Evolutionary conservation across 1,140 invertebrate genomes (phyloP).

Genomic region (Bombus difficillimus): DNA sequence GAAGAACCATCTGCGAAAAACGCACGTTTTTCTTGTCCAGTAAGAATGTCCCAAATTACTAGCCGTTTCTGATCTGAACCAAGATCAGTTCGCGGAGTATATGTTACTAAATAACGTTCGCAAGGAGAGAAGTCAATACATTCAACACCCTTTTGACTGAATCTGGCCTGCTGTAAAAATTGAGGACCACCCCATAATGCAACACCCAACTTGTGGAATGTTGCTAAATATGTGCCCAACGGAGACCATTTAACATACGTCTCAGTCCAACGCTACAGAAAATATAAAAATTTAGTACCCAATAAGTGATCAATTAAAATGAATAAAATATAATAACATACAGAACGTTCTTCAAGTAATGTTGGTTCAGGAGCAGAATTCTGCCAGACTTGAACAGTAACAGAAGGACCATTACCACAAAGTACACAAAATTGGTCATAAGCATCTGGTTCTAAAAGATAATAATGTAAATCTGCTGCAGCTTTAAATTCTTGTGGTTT

Average conservation of each 20-base stretch:
- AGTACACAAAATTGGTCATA: conserved; percentile 97
- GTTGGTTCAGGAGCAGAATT: conserved; percentile 95
- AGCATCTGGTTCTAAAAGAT: conserved; percentile 95
- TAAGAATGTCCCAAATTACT: conserved; percentile 97
- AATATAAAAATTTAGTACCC: conserved; percentile 1
- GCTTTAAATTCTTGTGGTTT: conserved; percentile 93
- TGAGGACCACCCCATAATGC: conserved; percentile 98
- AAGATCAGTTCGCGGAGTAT: conserved; percentile 89
- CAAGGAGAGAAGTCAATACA: conserved; percentile 99
- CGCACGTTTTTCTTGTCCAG: conserved; percentile 95
- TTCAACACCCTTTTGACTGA: conserved; percentile 94
- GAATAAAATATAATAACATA: conserved; percentile 78
- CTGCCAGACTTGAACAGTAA: conserved; percentile 93
- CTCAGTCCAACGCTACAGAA: conserved; percentile 93
- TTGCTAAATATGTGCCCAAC: conserved; percentile 96
- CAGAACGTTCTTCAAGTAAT: conserved; percentile 91
- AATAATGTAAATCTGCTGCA: conserved; percentile 95
- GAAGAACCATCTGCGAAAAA: conserved; percentile 93
- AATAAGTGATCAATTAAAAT: conserved; percentile 11
- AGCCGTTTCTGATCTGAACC: conserved; percentile 87
- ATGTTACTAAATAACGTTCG: conserved; percentile 98
- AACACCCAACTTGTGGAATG: conserved; percentile 97
- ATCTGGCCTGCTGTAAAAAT: conserved; percentile 95
- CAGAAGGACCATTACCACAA: conserved; percentile 88
- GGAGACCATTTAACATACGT: conserved; percentile 98